Evolutionary conservation across 2,888 invertebrate genomes (phyloP).

Genomic region (Hydrotaea diabolus): DNA sequence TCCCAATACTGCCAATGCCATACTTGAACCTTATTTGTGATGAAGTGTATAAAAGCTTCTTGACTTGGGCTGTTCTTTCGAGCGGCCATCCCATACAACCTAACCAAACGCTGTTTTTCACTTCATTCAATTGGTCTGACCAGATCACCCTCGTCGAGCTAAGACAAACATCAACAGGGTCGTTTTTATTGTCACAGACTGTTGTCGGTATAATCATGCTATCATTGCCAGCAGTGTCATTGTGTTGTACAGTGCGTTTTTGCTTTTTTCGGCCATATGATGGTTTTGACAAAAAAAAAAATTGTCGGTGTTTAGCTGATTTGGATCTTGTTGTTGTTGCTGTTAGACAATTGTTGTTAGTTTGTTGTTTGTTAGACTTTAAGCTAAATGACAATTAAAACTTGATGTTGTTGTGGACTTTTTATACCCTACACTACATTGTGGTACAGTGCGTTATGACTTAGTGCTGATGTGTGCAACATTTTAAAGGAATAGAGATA

Average conservation of each 20-base stretch:
- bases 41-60: no score
- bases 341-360: constrained; percentile 27
- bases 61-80: no score
- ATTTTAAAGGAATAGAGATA: no score
- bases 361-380: constrained; percentile 49
- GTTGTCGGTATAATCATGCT: constrained; percentile 32
- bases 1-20: no score
- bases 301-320: background rate
- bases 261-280: constrained; percentile 25
- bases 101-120: no score
- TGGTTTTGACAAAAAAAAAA: constrained; percentile 6
- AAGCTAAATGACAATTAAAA: constrained; percentile 60
- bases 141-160: background rate
- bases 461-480: no score
- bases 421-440: no score
- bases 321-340: background rate
- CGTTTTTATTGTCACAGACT: background rate
- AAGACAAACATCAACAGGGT: background rate
- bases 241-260: constrained; percentile 30
- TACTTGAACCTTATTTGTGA: no score
- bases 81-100: no score
- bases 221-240: constrained; percentile 41
- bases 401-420: constrained; percentile 37
- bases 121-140: background rate
- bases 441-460: no score